Percentiles rank a stretch among this genome's conserved stretches.
Evolutionary conservation across 2,113 vertebrate species (phyloP).

Genomic region (Neogobius melanostomus): DNA sequence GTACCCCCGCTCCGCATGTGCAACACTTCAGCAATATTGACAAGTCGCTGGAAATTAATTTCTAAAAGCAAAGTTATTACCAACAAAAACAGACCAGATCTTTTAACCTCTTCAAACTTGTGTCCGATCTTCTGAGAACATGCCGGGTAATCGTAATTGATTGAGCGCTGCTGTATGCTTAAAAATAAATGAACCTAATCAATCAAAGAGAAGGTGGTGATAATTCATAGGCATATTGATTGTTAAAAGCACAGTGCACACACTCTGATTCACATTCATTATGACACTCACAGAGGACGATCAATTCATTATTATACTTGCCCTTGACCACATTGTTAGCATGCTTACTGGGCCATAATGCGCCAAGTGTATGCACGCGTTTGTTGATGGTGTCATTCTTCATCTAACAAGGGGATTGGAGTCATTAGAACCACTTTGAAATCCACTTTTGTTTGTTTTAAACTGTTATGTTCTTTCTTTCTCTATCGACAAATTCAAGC

Average conservation of each 20-base stretch:
- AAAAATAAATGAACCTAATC: constrained; percentile 65
- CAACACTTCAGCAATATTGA: constrained; percentile 79
- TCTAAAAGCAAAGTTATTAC: constrained; percentile 16
- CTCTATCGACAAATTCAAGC: too few relatives aligned
- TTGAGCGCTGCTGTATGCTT: constrained; percentile 42
- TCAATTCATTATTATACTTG: constrained; percentile 67
- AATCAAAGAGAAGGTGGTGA: constrained; percentile 52
- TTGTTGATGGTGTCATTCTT: constrained; percentile 41
- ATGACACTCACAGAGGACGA: constrained; percentile 69
- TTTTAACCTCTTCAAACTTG: constrained; percentile 6
- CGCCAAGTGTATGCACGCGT: constrained; percentile 25
- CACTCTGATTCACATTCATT: constrained; percentile 69
- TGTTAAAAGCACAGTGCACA: constrained; percentile 57
- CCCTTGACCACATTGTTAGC: constrained; percentile 62
- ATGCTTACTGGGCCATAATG: constrained; percentile 59
- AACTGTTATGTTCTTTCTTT: background rate
- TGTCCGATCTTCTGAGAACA: constrained; percentile 33
- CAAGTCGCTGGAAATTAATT: constrained; percentile 77
- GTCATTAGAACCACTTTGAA: constrained; percentile 7
- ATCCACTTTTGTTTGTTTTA: background rate
- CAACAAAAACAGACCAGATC: background rate
- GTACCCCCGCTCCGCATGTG: constrained; percentile 64
- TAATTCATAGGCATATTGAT: constrained; percentile 65
- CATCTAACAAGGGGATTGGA: constrained; percentile 4
- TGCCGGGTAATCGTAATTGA: constrained; percentile 48